Conservation (phyloP, 2,797 vertebrate species). For the Meriones psammophilus region DNA sequence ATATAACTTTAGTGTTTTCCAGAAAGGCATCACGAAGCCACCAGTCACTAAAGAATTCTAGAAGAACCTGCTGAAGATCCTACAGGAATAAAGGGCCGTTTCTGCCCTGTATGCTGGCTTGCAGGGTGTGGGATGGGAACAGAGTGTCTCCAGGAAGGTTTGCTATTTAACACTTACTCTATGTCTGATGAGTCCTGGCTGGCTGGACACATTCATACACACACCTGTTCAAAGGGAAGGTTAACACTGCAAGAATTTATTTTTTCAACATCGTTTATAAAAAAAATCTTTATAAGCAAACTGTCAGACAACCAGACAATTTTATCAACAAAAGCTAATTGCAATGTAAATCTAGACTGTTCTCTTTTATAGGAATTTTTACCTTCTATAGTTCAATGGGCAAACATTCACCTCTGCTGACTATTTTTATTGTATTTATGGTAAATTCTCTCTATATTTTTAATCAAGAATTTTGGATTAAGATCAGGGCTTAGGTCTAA, state of each 20-base stretch:
- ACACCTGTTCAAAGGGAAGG: background rate
- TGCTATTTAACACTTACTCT: background rate
- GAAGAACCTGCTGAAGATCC: background rate
- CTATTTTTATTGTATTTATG: background rate
- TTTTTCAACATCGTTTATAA: constrained; percentile 5
- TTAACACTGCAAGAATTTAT: background rate
- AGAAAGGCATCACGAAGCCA: background rate
- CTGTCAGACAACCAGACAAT: background rate
- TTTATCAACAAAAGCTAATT: background rate
- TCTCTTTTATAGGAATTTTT: background rate
- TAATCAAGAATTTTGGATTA: constrained; percentile 19
- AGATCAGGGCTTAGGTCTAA: background rate
- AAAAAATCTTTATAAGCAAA: constrained; percentile 9
- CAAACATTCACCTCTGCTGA: background rate
- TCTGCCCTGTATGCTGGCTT: background rate
- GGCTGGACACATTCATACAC: background rate
- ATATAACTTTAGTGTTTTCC: background rate
- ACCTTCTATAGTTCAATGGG: background rate
- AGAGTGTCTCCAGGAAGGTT: background rate
- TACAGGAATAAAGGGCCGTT: background rate
- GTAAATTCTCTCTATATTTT: background rate
- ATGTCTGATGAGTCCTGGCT: background rate
- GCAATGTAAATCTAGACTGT: background rate
- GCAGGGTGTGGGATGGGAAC: background rate
- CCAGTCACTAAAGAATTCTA: background rate